These are phyloP conservation scores for Podarcis raffonei DNA, from an alignment of 2,113 vertebrate species.

Conservation along the genomic window DNA sequence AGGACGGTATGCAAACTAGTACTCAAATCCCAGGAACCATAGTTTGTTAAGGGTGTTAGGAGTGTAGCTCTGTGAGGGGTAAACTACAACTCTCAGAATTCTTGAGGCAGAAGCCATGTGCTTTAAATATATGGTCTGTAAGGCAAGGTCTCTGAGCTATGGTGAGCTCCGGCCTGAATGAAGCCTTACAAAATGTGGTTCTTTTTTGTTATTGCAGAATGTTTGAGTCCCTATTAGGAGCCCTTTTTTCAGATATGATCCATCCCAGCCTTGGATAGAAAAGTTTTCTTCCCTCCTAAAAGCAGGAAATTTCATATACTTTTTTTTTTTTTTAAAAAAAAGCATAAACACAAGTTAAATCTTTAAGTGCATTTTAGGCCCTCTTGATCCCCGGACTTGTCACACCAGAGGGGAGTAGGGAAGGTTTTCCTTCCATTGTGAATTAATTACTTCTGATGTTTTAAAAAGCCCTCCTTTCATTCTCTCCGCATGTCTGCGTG, in stretches of 20 bases:
- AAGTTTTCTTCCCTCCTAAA: not conserved
- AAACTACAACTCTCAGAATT: no score
- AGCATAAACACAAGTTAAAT: conserved; percentile 4
- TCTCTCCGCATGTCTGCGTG: conserved; percentile 6
- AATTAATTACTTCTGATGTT: not conserved
- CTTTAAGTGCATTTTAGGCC: conserved; percentile 23
- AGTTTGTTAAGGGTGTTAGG: no score
- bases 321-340: not conserved
- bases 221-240: not conserved
- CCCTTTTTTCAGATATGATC: no score
- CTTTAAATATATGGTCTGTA: no score
- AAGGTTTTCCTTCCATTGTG: not conserved
- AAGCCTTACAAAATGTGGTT: not conserved
- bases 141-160: not conserved
- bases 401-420: not conserved
- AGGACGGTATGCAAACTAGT: no score
- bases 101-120: no score
- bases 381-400: not conserved
- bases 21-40: no score
- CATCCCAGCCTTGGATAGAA: not conserved
- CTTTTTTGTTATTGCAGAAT: not conserved
- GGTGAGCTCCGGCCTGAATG: not conserved
- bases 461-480: conserved; percentile 14
- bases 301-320: not conserved
- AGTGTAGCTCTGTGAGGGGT: no score